Conservation (phyloP, 1,140 invertebrate genomes). For the Magallana gigas region DNA sequence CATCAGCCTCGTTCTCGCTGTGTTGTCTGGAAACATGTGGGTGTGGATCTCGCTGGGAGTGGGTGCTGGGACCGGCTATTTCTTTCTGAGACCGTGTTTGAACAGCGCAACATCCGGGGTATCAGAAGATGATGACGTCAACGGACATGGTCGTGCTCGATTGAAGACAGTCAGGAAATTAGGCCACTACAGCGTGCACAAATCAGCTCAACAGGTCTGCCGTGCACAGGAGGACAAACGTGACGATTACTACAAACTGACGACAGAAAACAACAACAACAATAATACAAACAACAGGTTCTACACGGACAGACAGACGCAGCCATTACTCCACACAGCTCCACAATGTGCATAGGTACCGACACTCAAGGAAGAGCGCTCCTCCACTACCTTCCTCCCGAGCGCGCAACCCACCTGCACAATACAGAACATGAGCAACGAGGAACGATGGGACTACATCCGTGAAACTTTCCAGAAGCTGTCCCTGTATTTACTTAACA, state of each 20-base stretch:
- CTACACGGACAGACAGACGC: not conserved
- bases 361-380: not conserved
- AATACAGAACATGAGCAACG: constrained; percentile 23
- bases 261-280: constrained; percentile 13
- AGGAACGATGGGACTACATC: constrained; percentile 1
- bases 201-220: not conserved
- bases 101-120: not conserved
- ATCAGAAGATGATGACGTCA: not conserved
- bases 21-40: constrained; percentile 1
- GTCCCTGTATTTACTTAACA: too few species aligned
- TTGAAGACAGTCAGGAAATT: not conserved
- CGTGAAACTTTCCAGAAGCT: constrained; percentile 3
- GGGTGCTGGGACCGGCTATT: not conserved
- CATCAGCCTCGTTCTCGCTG: not conserved
- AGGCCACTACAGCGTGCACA: constrained; percentile 5
- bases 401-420: not conserved
- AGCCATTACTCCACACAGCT: not conserved
- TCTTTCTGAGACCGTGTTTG: constrained; percentile 6
- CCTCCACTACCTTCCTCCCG: not conserved
- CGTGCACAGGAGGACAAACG: not conserved
- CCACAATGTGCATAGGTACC: not conserved
- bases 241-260: not conserved
- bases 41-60: not conserved
- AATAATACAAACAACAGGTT: not conserved
- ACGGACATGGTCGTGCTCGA: not conserved